These are phyloP conservation scores for Origma solitaria DNA, from an alignment of 2,113 vertebrate genomes.

Conservation along the genomic window DNA sequence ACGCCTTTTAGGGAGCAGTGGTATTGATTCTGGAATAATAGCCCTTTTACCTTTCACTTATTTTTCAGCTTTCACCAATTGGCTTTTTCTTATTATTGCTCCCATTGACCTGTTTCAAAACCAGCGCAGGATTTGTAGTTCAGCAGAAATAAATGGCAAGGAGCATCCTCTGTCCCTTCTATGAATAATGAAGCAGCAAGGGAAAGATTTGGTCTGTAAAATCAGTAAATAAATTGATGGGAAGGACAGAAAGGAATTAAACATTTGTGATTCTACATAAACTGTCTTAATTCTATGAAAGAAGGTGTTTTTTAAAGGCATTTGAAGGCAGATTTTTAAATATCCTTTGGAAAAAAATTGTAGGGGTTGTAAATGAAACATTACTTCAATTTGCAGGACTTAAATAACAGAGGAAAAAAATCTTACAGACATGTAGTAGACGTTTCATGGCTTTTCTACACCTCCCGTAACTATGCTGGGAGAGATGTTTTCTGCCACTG, in stretches of 20 bases:
- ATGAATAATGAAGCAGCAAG: slow-evolving; percentile 65
- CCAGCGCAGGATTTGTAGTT: slow-evolving; percentile 1
- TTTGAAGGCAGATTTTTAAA: not conserved
- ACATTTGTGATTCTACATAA: not conserved
- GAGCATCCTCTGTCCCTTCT: not conserved
- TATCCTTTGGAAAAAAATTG: not conserved
- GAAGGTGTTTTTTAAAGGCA: not conserved
- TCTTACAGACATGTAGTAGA: not conserved
- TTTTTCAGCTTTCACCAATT: slow-evolving; percentile 51
- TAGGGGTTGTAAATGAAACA: not conserved
- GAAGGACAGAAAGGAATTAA: slow-evolving; percentile 21
- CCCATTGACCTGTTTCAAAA: slow-evolving; percentile 60
- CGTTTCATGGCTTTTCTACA: not conserved
- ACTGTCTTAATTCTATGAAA: not conserved
- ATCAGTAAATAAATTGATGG: slow-evolving; percentile 10
- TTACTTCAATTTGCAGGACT: not conserved
- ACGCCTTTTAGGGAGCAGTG: slow-evolving; percentile 20
- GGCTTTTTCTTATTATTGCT: slow-evolving; percentile 55
- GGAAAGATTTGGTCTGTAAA: slow-evolving; percentile 24
- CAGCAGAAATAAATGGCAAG: slow-evolving; percentile 55
- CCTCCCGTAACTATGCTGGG: not conserved
- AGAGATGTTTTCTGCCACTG: not conserved
- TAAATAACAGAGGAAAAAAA: not conserved
- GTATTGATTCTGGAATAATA: slow-evolving; percentile 68
- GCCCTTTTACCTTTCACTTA: slow-evolving; percentile 69